These are phyloP conservation scores for Hylaeus anthracinus DNA, from an alignment of 1,140 invertebrate genomes.

Conservation along the genomic window DNA sequence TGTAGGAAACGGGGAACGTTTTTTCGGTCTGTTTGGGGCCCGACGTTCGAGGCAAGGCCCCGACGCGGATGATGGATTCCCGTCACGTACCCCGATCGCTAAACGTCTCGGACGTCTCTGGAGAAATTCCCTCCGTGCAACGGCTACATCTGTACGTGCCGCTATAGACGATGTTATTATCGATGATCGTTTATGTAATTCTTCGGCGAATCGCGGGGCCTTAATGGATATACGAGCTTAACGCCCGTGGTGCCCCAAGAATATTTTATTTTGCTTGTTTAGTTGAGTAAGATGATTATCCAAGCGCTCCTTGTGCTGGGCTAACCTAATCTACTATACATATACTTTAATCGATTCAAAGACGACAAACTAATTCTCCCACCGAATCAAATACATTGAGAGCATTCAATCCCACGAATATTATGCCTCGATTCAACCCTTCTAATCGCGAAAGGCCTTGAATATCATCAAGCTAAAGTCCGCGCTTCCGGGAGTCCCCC, in stretches of 20 bases:
- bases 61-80: conserved; percentile 53
- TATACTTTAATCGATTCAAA: too few species aligned
- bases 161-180: conserved; percentile 40
- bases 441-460: not conserved
- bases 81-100: conserved; percentile 38
- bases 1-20: conserved; percentile 12
- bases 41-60: conserved; percentile 1
- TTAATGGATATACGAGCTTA: not conserved
- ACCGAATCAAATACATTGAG: too few species aligned
- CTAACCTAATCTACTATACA: too few species aligned
- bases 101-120: conserved; percentile 13
- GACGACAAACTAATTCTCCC: too few species aligned
- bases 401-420: too few species aligned
- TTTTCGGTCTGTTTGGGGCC: conserved; percentile 39
- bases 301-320: too few species aligned
- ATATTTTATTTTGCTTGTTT: too few species aligned
- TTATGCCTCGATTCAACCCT: too few species aligned
- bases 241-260: not conserved
- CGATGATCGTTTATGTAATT: conserved; percentile 33
- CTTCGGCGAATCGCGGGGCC: not conserved
- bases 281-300: too few species aligned
- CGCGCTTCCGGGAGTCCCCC: not conserved
- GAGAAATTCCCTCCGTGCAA: conserved; percentile 20
- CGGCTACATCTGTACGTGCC: conserved; percentile 12
- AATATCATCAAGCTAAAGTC: not conserved